These are phyloP conservation scores for Globodera rostochiensis DNA, from an alignment of 1,140 invertebrate genomes.

Conservation along the genomic window DNA sequence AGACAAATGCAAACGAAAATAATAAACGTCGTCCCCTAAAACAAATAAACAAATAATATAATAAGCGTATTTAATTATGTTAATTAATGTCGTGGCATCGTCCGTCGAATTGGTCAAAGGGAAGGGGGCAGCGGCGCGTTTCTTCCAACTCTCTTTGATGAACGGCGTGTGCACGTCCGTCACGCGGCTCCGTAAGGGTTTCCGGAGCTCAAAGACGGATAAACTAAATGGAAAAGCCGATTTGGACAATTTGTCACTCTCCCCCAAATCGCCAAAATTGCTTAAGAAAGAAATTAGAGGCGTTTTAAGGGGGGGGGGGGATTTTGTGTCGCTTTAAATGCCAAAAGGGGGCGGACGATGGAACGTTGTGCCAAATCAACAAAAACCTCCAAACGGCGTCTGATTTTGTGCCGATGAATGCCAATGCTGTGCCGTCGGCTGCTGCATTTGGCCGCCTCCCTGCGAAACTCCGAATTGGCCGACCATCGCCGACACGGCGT, in stretches of 20 bases:
- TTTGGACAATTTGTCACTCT: not conserved
- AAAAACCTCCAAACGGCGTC: not conserved
- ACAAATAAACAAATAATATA: too few species aligned
- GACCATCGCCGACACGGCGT: constrained; percentile 41
- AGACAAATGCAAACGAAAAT: too few species aligned
- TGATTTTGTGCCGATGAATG: not conserved
- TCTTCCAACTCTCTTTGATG: not conserved
- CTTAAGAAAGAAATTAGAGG: not conserved
- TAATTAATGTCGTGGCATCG: too few species aligned
- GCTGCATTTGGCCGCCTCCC: not conserved
- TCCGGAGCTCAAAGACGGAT: constrained; percentile 2
- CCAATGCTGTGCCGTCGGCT: not conserved
- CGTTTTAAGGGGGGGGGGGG: too few species aligned
- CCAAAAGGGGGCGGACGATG: not conserved
- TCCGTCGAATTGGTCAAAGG: too few species aligned
- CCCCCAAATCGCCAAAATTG: not conserved
- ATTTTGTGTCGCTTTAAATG: not conserved
- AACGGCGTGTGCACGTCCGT: too few species aligned
- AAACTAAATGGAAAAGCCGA: not conserved
- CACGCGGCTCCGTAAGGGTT: constrained; percentile 2
- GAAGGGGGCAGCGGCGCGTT: too few species aligned
- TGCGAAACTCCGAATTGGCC: constrained; percentile 35
- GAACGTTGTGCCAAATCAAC: not conserved
- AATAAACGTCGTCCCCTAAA: too few species aligned
- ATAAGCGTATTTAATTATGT: too few species aligned